phyloP scores from a whole-genome alignment of 2,113 vertebrate species.

The Siniperca knerii region DNA sequence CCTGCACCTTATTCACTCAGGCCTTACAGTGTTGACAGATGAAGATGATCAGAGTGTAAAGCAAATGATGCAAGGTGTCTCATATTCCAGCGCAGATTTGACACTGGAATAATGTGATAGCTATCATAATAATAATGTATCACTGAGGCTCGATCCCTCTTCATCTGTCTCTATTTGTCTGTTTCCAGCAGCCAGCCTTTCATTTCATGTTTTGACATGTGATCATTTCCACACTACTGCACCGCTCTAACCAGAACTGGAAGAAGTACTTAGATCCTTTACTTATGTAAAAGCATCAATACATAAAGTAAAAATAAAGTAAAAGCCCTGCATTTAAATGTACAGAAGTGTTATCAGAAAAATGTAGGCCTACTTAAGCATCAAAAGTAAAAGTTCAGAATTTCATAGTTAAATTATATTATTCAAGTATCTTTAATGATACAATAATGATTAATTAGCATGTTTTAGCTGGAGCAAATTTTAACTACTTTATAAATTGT shows the following conservation, averaged over 20 bases:
- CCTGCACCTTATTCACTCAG: background rate
- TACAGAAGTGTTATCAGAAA: too few relatives aligned
- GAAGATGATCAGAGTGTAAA: slow-evolving; percentile 35
- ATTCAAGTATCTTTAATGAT: too few relatives aligned
- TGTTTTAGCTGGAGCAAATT: too few relatives aligned
- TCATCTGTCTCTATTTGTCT: slow-evolving; percentile 47
- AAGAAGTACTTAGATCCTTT: background rate
- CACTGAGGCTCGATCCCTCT: slow-evolving; percentile 2
- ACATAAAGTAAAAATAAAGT: background rate
- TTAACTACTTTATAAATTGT: too few relatives aligned
- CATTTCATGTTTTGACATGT: slow-evolving; percentile 15
- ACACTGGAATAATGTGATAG: slow-evolving; percentile 53
- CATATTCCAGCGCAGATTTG: slow-evolving; percentile 35
- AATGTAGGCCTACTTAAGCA: too few relatives aligned
- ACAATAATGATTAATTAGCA: too few relatives aligned
- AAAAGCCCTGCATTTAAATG: too few relatives aligned
- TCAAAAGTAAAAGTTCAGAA: too few relatives aligned
- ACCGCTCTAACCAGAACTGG: background rate
- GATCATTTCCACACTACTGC: slow-evolving; percentile 9
- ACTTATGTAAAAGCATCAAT: background rate
- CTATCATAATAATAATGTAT: slow-evolving; percentile 52
- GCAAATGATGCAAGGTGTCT: slow-evolving; percentile 38
- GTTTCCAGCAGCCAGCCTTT: slow-evolving; percentile 17
- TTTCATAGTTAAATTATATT: too few relatives aligned
- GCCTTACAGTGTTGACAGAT: slow-evolving; percentile 37